phyloP scores from a whole-genome alignment of 2,888 invertebrate genomes.

The Tinea trinotella region DNA sequence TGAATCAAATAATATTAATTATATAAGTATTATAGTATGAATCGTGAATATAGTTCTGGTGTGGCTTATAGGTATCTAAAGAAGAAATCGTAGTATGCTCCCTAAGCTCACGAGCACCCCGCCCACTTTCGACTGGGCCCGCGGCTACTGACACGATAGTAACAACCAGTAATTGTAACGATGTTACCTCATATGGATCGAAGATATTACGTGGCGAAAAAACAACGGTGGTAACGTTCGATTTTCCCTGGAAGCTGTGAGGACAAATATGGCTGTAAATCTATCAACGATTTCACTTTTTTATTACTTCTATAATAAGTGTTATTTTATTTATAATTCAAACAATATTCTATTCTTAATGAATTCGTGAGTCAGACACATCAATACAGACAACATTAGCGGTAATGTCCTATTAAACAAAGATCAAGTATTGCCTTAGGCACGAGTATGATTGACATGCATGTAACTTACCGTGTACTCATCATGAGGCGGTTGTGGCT shows the following conservation, averaged over 20 bases:
- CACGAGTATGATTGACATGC: conserved; percentile 33
- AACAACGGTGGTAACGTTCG: conserved; percentile 5
- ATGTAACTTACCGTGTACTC: conserved; percentile 45
- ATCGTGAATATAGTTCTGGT: background rate
- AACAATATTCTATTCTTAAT: background rate
- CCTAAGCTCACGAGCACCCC: conserved; percentile 17
- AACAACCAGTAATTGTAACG: conserved; percentile 19
- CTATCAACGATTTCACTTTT: conserved; percentile 2
- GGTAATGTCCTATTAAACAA: background rate
- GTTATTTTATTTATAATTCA: background rate
- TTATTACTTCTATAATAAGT: background rate
- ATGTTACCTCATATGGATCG: conserved; percentile 31
- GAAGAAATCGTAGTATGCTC: conserved; percentile 18
- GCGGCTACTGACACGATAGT: conserved; percentile 13
- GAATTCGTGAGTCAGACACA: background rate
- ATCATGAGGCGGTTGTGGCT: conserved; percentile 33
- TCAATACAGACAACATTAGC: background rate
- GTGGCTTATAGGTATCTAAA: background rate
- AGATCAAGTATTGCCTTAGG: conserved; percentile 17
- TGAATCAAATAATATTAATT: too few species aligned
- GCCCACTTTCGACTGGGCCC: conserved; percentile 19
- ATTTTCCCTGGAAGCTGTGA: background rate
- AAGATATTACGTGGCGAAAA: conserved; percentile 25
- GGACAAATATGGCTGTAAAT: background rate
- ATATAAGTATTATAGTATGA: too few species aligned